Conservation (phyloP, 1,140 invertebrate genomes). For the Atta colombica region DNA sequence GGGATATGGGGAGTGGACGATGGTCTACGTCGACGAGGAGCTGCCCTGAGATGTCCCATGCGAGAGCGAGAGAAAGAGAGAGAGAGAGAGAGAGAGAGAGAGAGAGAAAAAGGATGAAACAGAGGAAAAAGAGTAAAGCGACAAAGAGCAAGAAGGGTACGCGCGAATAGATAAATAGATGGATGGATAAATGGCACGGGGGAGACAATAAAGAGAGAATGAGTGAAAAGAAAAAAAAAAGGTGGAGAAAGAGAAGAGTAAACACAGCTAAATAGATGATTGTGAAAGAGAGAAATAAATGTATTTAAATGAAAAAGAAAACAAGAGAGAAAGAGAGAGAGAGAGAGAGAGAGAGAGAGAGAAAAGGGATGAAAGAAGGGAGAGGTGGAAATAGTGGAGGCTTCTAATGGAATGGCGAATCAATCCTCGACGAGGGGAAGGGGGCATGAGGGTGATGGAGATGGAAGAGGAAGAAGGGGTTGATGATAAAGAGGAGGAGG, state of each 20-base stretch:
- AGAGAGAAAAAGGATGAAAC: no score
- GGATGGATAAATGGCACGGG: slow-evolving; percentile 53
- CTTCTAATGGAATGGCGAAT: slow-evolving; percentile 77
- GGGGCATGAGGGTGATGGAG: slow-evolving; percentile 20
- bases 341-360: not conserved
- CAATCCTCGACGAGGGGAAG: slow-evolving; percentile 66
- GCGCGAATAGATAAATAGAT: slow-evolving; percentile 23
- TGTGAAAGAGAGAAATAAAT: not conserved
- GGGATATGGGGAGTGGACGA: slow-evolving; percentile 59
- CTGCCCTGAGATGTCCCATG: slow-evolving; percentile 17
- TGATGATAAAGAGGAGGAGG: not conserved
- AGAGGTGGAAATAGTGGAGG: slow-evolving; percentile 22
- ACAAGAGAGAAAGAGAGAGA: not conserved
- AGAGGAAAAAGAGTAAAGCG: not conserved
- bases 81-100: not conserved
- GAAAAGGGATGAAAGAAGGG: slow-evolving; percentile 23
- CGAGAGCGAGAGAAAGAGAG: not conserved
- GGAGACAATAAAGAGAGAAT: slow-evolving; percentile 18
- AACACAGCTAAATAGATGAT: slow-evolving; percentile 8
- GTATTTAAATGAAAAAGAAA: slow-evolving; percentile 26
- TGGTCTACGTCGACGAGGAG: slow-evolving; percentile 52
- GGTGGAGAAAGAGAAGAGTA: not conserved
- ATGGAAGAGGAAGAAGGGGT: not conserved
- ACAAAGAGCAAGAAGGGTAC: slow-evolving; percentile 18
- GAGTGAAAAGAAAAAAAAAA: not conserved